Evolutionary conservation across 2,888 invertebrate genomes (phyloP).

Genomic region (Melikaiella ostensackeni): DNA sequence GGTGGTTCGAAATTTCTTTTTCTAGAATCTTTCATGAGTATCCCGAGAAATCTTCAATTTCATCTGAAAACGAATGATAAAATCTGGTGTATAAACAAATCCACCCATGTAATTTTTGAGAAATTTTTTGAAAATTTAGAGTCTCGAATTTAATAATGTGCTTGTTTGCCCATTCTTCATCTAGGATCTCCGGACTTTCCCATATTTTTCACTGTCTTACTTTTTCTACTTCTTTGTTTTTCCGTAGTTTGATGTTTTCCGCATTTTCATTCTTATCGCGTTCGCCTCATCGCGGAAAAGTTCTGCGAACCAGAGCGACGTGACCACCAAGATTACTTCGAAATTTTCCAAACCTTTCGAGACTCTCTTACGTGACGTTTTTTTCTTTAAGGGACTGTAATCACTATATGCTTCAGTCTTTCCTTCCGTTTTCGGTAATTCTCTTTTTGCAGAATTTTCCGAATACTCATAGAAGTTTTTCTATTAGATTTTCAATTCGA

Average conservation of each 20-base stretch:
- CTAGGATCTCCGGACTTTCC: background rate
- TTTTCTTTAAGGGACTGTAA: slow-evolving; percentile 22
- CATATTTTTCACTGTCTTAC: slow-evolving; percentile 7
- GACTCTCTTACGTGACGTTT: slow-evolving; percentile 29
- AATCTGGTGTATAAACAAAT: too few relatives aligned
- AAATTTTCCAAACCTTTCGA: slow-evolving; percentile 32
- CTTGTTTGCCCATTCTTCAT: background rate
- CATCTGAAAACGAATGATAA: too few relatives aligned
- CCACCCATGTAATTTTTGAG: background rate
- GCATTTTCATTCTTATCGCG: slow-evolving; percentile 37
- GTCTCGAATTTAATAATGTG: background rate
- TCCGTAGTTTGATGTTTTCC: slow-evolving; percentile 9
- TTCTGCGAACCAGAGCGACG: slow-evolving; percentile 25
- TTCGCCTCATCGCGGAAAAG: slow-evolving; percentile 31
- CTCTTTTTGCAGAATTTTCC: background rate
- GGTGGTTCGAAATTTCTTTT: too few relatives aligned
- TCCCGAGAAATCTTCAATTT: too few relatives aligned
- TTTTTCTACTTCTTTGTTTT: background rate
- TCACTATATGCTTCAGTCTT: background rate
- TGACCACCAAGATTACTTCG: slow-evolving; percentile 30
- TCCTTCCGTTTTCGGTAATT: background rate
- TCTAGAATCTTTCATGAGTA: too few relatives aligned
- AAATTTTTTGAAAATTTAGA: background rate
- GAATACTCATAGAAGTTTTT: too few relatives aligned
- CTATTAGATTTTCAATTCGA: too few relatives aligned